phyloP scores from a whole-genome alignment of 2,888 invertebrate genomes.

The Cremastinae sp. region DNA sequence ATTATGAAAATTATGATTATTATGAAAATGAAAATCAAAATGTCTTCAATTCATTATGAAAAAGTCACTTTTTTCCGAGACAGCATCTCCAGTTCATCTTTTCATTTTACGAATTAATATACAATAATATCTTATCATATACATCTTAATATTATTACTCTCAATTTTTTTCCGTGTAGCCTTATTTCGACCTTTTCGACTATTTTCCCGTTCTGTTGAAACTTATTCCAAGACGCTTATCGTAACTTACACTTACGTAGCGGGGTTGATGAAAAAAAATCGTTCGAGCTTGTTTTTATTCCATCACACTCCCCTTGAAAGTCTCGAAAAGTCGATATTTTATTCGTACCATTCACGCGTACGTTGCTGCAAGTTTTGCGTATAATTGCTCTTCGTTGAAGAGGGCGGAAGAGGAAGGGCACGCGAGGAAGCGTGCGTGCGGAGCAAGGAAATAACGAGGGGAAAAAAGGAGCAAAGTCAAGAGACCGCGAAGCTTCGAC shows the following conservation, averaged over 20 bases:
- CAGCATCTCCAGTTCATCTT: too few species aligned
- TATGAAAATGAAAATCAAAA: too few species aligned
- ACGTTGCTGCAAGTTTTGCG: neutral
- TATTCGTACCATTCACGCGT: conserved; percentile 22
- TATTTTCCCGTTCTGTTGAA: neutral
- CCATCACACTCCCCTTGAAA: neutral
- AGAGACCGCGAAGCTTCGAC: conserved; percentile 13
- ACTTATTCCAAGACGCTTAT: neutral
- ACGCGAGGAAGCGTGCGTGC: conserved; percentile 21
- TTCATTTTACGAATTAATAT: too few species aligned
- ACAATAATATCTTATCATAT: too few species aligned
- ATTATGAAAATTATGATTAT: too few species aligned
- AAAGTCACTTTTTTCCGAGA: too few species aligned
- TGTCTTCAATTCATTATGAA: too few species aligned
- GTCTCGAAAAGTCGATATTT: conserved; percentile 32
- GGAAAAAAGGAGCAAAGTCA: conserved; percentile 6
- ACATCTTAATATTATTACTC: conserved; percentile 23
- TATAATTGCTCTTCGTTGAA: conserved; percentile 43
- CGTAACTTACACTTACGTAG: neutral
- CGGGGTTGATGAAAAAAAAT: neutral
- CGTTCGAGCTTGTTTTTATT: neutral
- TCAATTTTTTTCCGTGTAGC: neutral
- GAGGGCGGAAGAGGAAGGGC: conserved; percentile 43
- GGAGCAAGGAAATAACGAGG: conserved; percentile 5
- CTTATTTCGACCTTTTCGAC: neutral